Evolutionary conservation across 2,797 vertebrate species (phyloP), one percentile per base, ranked within the genome.

Genomic region (Eulemur albifrons): DNA sequence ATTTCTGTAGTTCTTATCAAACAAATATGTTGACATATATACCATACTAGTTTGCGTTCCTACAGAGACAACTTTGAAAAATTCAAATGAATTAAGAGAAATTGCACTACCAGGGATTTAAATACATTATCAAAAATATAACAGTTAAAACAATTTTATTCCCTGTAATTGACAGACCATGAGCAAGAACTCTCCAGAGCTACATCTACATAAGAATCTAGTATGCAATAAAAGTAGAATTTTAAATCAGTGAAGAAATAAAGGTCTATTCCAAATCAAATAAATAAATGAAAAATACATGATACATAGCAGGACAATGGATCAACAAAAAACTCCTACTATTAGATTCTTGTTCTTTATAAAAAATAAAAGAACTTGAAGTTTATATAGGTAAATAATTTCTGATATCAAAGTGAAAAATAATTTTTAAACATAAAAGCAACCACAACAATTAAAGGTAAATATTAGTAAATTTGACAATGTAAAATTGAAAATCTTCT

Each of bases 21-120:
- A 35, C 27, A 89, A 84, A 43, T 87, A 43, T 69, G 4, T 25
- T 79, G 48, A 70, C 21, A 85, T 61, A 48, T 75, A 88, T 43
- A 85, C 54, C 70, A 50, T 20, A 54, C 7, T 84, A 70, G 23
- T 59, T 67, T 76, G 30, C 59, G 65, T 80, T 38, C 23, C 30
- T 48, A n/a, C 18, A 80, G 92, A 91, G 65, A 72, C 12, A 69
- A 50, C 30, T 92, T 83, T 84, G 23, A 93, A 88, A 93, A 80
- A 43, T 32, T 57, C 32, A 93, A 90, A 83, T 35, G 12, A 76
- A 67, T 63, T 87, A 48, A 75, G 50, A 84, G 40, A 69, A 52
- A 80, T 38, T 92, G 2, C 11, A 38, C 12, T 73, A 69, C 43
- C 63, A 82, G 65, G 52, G 52, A 96, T 40, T 93, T 80, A 90